Evolutionary conservation across 2,113 vertebrate genomes (phyloP).

Genomic region (Rattus rattus): DNA sequence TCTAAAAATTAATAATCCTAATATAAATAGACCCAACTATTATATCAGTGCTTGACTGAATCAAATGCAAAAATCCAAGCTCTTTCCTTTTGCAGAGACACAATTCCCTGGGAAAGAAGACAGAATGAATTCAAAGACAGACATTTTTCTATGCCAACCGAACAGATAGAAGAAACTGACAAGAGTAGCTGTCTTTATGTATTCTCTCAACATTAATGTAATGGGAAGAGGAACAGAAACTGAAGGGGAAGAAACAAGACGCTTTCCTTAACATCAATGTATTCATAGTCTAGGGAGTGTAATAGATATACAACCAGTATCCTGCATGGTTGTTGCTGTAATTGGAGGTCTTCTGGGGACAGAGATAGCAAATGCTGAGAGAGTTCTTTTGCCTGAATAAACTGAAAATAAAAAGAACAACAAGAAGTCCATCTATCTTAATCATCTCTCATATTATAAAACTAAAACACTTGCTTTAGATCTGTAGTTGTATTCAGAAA

Average conservation of each 20-base stretch:
- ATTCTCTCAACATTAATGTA: background rate
- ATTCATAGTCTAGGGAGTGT: background rate
- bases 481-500: background rate
- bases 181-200: background rate
- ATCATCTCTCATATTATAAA: background rate
- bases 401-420: background rate
- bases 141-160: background rate
- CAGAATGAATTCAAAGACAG: background rate
- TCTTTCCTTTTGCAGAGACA: background rate
- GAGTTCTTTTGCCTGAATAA: background rate
- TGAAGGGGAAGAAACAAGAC: background rate
- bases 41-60: too few relatives aligned
- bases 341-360: background rate
- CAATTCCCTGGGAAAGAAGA: background rate
- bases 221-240: background rate
- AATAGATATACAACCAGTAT: background rate
- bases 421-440: background rate
- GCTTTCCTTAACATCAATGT: too few relatives aligned
- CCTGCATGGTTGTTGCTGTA: background rate
- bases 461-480: background rate
- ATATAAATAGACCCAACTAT: too few relatives aligned
- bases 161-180: background rate
- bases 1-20: too few relatives aligned
- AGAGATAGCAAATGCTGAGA: accelerated
- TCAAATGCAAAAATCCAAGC: background rate